Evolutionary conservation across 2,888 invertebrate genomes (phyloP).

Genomic region (Cosmia pyralina): DNA sequence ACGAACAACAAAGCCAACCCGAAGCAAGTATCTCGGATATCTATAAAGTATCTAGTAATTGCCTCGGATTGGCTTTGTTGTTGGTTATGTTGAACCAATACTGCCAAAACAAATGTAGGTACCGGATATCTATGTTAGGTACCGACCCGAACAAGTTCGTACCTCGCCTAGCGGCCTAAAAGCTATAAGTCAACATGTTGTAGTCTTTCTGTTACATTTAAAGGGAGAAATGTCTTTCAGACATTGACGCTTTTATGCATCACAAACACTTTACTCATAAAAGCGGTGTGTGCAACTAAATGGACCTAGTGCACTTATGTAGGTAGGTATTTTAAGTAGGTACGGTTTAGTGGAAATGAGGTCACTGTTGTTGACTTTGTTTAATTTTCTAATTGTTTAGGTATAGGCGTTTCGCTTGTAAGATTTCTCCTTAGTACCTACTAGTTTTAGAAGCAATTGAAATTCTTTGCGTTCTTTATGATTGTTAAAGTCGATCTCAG

Average conservation of each 20-base stretch:
- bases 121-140: no score
- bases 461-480: neutral
- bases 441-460: neutral
- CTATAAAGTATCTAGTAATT: no score
- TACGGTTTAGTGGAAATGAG: constrained; percentile 16
- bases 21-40: no score
- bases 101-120: no score
- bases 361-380: constrained; percentile 27
- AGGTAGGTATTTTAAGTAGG: neutral
- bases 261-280: constrained; percentile 10
- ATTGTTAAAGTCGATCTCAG: neutral
- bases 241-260: constrained; percentile 3
- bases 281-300: constrained; percentile 3
- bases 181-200: neutral
- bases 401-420: neutral
- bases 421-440: neutral
- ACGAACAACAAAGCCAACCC: no score
- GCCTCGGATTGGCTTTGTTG: no score
- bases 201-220: neutral
- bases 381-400: constrained; percentile 17
- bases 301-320: neutral
- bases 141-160: neutral
- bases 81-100: no score
- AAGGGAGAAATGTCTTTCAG: constrained; percentile 9
- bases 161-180: no score